Base-by-base conservation (phyloP, 2,113 vertebrate genomes). In the Chamaea fasciata region DNA sequence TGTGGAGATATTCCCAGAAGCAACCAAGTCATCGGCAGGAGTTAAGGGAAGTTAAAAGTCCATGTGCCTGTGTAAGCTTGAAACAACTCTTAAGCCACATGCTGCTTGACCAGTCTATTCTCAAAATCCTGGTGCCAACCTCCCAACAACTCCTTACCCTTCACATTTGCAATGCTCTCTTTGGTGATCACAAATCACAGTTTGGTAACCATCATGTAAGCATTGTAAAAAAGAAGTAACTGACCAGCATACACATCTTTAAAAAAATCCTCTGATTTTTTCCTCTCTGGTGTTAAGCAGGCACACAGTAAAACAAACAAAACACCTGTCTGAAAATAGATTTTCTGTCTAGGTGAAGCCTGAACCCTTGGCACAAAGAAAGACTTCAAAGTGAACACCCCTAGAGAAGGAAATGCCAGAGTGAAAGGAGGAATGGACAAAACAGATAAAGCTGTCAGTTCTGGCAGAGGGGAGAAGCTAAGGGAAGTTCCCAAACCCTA, bases 181-280 rank as follows among this genome's bases (percentile, higher is more conserved):
- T 8, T 12, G 30, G 64, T 0, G 6, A 77, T 4, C 35, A 31
- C 69, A 87, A 59, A 55, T 35, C 1, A 2, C 3, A 67, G 12
- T 47, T 78, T 46, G 10, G 33, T 46, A 60, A 59, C 47, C 35
- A 49, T 30, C 14, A 65, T 26, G 24, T 17, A 26, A 59, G 31
- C 35, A 55, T 53, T 10, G 15, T 27, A n/a, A 78, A 71, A 65
- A 52, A 50, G 4, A 78, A 71, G 14, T 4, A 27, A 73, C 11
- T 59, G 67, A 20, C 13, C 17, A 67, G 19, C 21, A 27, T 9
- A 39, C 0, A 4, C 2, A 1, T 19, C 0, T 35, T 69, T 74
- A 39, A 3, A 0, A 70, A 93, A 63, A 47, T 31, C 35, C 28
- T 82, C 69, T 18, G 10, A 35, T 63, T 78, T 93, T 18, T 22